phyloP scores from a whole-genome alignment of 1,140 invertebrate species.

The Agrilus planipennis region DNA sequence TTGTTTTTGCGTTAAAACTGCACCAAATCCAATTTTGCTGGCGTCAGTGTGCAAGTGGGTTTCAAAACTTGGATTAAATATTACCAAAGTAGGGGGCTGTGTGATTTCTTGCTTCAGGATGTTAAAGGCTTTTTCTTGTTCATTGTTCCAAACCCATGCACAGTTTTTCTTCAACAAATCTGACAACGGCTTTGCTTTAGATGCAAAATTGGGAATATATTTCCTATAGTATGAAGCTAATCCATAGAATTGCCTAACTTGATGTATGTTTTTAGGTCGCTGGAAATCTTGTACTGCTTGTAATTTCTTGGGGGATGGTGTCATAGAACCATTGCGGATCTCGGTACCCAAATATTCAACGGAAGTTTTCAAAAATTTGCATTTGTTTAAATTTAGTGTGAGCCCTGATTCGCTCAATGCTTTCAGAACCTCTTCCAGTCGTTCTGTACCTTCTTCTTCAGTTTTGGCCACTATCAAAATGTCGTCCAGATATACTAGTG shows the following conservation, averaged over 20 bases:
- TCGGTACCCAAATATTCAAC: constrained; percentile 5
- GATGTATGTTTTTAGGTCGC: neutral
- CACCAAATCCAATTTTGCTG: no score
- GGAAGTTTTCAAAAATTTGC: neutral
- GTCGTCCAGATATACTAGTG: constrained; percentile 12
- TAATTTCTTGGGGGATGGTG: constrained; percentile 1
- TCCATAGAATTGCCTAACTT: constrained; percentile 8
- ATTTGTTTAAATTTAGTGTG: constrained; percentile 6
- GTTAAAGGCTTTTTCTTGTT: constrained; percentile 4
- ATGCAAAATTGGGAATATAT: constrained; percentile 27
- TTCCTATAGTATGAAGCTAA: constrained; percentile 26
- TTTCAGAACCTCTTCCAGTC: neutral
- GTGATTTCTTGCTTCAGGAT: constrained; percentile 11
- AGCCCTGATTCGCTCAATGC: neutral
- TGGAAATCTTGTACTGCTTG: constrained; percentile 1
- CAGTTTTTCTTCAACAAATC: constrained; percentile 13
- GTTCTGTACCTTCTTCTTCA: neutral
- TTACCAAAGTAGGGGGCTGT: constrained; percentile 13
- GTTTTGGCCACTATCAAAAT: constrained; percentile 1
- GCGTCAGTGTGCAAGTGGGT: no score
- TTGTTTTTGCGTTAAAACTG: no score
- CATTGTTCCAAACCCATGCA: constrained; percentile 5
- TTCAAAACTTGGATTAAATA: constrained; percentile 15
- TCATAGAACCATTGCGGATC: neutral
- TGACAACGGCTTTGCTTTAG: constrained; percentile 24